A percentile compares a stretch with the other conserved stretches of the same genome.
These are phyloP conservation scores for Tyria jacobaeae DNA, from an alignment of 2,888 invertebrate species.

Conservation along the genomic window DNA sequence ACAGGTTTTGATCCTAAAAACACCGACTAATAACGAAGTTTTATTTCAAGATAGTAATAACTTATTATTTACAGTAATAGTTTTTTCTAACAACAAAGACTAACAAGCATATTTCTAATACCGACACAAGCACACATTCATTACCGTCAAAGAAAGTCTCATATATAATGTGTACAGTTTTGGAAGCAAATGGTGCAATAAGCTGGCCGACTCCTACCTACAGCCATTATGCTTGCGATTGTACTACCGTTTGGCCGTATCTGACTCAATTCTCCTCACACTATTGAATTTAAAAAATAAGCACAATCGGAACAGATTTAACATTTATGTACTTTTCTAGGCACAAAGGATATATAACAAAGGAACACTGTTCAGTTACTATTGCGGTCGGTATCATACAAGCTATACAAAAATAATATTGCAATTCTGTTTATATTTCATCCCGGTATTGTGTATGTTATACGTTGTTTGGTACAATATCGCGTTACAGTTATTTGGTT, in stretches of 20 bases:
- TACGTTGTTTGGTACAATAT: not conserved
- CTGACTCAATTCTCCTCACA: constrained; percentile 21
- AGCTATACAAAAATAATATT: constrained; percentile 3
- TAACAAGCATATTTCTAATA: constrained; percentile 30
- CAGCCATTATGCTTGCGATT: constrained; percentile 37
- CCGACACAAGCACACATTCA: constrained; percentile 17
- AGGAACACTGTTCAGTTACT: constrained; percentile 18
- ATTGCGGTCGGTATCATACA: constrained; percentile 11
- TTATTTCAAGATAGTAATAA: not conserved
- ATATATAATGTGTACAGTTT: constrained; percentile 35
- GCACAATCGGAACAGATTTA: constrained; percentile 41
- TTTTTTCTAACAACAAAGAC: constrained; percentile 1
- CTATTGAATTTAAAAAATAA: constrained; percentile 51
- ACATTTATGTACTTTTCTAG: constrained; percentile 41
- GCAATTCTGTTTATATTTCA: not conserved
- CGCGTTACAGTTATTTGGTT: not conserved
- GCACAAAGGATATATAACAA: constrained; percentile 29
- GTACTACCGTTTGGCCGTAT: constrained; percentile 30
- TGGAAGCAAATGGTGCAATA: constrained; percentile 32
- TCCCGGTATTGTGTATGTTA: not conserved
- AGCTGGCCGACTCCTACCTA: constrained; percentile 15
- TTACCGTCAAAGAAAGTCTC: constrained; percentile 27
- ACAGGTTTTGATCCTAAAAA: not conserved
- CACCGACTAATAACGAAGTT: not conserved
- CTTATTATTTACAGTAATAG: constrained; percentile 1